phyloP scores from a whole-genome alignment of 1,140 invertebrate species.

The Chironomus striatipennis region DNA sequence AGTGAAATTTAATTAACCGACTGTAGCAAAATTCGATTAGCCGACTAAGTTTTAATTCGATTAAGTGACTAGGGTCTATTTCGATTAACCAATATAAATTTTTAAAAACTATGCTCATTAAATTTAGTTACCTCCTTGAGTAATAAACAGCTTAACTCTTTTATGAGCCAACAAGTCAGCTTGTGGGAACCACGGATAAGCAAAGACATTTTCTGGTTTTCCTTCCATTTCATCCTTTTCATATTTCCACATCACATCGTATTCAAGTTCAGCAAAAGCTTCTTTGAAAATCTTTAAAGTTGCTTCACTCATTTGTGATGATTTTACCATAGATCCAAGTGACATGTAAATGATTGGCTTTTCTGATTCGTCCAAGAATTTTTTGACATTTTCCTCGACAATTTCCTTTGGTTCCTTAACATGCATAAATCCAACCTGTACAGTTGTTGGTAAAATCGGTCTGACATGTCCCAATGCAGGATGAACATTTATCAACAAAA shows the following conservation, averaged over 20 bases:
- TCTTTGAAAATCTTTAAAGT: conserved; percentile 43
- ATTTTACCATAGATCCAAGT: conserved; percentile 54
- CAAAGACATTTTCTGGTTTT: conserved; percentile 48
- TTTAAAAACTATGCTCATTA: not conserved
- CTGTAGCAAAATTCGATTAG: no score
- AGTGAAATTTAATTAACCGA: no score
- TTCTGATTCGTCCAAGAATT: conserved; percentile 47
- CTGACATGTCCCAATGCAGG: conserved; percentile 40
- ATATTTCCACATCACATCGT: conserved; percentile 50
- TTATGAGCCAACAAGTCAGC: conserved; percentile 50
- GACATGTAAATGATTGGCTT: conserved; percentile 60
- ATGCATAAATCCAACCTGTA: conserved; percentile 45
- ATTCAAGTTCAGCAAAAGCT: conserved; percentile 43
- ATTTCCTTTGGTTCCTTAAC: conserved; percentile 30
- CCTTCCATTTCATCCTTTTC: conserved; percentile 41
- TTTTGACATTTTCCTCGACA: conserved; percentile 45
- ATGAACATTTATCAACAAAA: conserved; percentile 47
- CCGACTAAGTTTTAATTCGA: no score
- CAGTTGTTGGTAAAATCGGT: conserved; percentile 41
- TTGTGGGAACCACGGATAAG: conserved; percentile 56
- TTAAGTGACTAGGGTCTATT: no score
- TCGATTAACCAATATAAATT: not conserved
- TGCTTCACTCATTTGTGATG: conserved; percentile 43
- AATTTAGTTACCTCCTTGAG: conserved; percentile 44
- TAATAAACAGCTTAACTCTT: conserved; percentile 47